Percentiles rank a stretch among this genome's conserved stretches.
These are phyloP conservation scores for Chelon auratus DNA, from an alignment of 2,797 vertebrate species.

Conservation along the genomic window DNA sequence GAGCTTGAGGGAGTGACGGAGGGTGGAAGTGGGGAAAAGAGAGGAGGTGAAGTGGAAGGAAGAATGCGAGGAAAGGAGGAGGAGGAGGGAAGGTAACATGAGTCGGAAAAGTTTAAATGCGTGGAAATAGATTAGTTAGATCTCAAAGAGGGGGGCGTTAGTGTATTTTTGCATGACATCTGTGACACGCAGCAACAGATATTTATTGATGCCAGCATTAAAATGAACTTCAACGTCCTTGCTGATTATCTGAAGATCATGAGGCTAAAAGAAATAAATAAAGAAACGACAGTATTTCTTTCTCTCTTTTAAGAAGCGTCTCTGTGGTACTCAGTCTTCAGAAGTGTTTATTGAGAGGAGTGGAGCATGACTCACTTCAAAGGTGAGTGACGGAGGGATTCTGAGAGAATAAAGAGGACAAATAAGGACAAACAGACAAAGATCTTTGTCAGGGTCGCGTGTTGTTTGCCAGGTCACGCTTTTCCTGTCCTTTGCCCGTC, in stretches of 20 bases:
- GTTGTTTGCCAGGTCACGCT: conserved; percentile 74
- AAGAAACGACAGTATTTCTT: too few relatives aligned
- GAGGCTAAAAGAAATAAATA: neutral
- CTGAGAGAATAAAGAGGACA: conserved; percentile 26
- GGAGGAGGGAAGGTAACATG: conserved; percentile 4
- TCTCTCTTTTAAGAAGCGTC: neutral
- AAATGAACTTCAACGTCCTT: neutral
- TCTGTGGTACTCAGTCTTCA: neutral
- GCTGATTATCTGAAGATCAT: neutral
- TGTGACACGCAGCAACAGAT: neutral
- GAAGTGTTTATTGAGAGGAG: neutral
- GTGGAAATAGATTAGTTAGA: conserved; percentile 9
- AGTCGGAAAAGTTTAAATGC: neutral
- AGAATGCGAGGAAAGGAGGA: conserved; percentile 17
- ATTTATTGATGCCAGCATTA: neutral
- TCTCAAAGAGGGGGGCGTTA: too few relatives aligned
- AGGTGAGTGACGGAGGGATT: conserved; percentile 12
- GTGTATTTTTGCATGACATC: too few relatives aligned
- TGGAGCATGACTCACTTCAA: conserved; percentile 11
- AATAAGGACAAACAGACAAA: conserved; percentile 44
- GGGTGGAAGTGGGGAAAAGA: conserved; percentile 34
- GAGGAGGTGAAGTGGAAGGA: conserved; percentile 26
- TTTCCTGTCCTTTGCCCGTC: conserved; percentile 80
- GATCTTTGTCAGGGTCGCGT: conserved; percentile 63
- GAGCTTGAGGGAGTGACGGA: conserved; percentile 9